phyloP scores from a whole-genome alignment of 2,797 vertebrate genomes.

The Smutsia temminckii region DNA sequence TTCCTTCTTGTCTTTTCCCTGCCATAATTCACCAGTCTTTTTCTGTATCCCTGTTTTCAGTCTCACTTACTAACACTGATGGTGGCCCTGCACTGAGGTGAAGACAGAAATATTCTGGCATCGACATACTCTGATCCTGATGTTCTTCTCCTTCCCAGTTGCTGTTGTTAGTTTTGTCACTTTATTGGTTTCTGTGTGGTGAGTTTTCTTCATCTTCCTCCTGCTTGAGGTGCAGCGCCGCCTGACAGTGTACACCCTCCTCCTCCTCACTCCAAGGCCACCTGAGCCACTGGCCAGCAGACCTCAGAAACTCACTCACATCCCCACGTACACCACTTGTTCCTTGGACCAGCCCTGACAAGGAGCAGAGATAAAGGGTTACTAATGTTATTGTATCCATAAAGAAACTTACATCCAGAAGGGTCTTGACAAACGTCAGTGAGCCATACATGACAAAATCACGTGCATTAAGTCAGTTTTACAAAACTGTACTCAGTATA shows the following conservation, averaged over 20 bases:
- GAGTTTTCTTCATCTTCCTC: neutral
- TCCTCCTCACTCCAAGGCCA: neutral
- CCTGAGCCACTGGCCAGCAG: neutral
- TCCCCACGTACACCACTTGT: neutral
- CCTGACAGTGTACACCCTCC: neutral
- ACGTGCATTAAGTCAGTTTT: neutral
- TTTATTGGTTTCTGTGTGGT: neutral
- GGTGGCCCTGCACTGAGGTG: neutral
- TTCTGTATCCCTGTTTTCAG: neutral
- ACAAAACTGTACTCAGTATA: neutral
- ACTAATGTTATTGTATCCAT: slow-evolving; percentile 18
- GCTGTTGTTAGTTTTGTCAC: neutral
- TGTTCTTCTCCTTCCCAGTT: neutral
- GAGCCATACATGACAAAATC: neutral
- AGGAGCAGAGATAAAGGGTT: neutral
- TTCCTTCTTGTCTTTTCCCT: neutral
- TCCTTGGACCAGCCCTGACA: neutral
- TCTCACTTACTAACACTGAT: neutral
- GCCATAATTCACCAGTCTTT: neutral
- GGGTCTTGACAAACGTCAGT: neutral
- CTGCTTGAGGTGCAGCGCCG: neutral
- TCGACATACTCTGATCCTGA: neutral
- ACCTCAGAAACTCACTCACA: neutral
- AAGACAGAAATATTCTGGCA: neutral
- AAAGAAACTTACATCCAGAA: neutral